Percentiles rank a stretch among this genome's conserved stretches.
These are phyloP conservation scores for Drosophila neutralis DNA, from an alignment of 2,888 invertebrate species.

Conservation along the genomic window DNA sequence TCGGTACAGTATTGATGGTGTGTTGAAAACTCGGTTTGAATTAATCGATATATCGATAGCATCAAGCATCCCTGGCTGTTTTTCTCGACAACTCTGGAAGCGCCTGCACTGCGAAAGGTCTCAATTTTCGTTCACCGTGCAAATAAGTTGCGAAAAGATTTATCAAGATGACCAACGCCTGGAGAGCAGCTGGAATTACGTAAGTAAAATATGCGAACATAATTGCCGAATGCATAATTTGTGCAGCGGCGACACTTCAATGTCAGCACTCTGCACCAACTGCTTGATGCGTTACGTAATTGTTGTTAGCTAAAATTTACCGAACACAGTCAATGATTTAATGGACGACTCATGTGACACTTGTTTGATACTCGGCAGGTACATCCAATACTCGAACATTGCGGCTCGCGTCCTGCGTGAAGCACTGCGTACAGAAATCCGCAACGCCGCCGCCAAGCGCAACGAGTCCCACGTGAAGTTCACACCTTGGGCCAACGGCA, in stretches of 20 bases:
- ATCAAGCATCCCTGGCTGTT: slow-evolving; percentile 16
- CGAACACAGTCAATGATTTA: not conserved
- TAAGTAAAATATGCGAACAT: slow-evolving; percentile 85
- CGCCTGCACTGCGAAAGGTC: slow-evolving; percentile 44
- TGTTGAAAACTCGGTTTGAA: not conserved
- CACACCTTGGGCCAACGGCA: slow-evolving; percentile 96
- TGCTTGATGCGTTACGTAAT: slow-evolving; percentile 65
- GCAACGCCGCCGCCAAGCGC: slow-evolving; percentile 90
- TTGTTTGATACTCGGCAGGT: slow-evolving; percentile 86
- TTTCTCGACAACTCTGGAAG: slow-evolving; percentile 42
- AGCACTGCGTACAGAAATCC: slow-evolving; percentile 91
- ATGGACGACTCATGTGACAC: slow-evolving; percentile 9
- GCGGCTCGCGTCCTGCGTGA: slow-evolving; percentile 93
- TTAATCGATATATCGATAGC: slow-evolving; percentile 16
- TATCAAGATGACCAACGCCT: slow-evolving; percentile 88
- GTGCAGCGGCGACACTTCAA: not conserved
- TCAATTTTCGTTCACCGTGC: slow-evolving; percentile 36
- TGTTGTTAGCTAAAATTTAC: slow-evolving; percentile 37
- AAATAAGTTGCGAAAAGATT: slow-evolving; percentile 45
- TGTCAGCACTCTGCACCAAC: not conserved
- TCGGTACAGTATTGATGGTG: slow-evolving; percentile 10
- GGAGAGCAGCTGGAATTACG: slow-evolving; percentile 94
- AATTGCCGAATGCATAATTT: not conserved
- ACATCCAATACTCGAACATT: slow-evolving; percentile 97
- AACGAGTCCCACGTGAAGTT: slow-evolving; percentile 91